phyloP scores from a whole-genome alignment of 1,140 invertebrate species.

The Drosophila ironensis region DNA sequence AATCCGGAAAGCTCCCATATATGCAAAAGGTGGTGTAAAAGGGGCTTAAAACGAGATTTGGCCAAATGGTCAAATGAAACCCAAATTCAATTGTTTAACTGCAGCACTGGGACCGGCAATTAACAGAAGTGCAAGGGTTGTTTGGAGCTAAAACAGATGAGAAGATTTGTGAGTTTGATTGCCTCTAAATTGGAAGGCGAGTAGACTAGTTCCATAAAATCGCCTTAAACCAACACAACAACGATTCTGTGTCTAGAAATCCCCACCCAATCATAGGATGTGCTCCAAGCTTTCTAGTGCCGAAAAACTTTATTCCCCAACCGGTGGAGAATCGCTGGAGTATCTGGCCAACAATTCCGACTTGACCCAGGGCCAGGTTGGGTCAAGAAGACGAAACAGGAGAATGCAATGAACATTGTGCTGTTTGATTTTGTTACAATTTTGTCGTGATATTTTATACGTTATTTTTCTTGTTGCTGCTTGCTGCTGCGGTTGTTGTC shows the following conservation, averaged over 20 bases:
- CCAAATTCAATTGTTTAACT: constrained; percentile 29
- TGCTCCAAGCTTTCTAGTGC: too few species aligned
- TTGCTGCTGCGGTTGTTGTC: constrained; percentile 33
- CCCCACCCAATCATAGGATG: constrained; percentile 32
- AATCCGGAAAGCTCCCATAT: constrained; percentile 19
- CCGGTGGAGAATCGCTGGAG: neutral
- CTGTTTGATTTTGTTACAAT: constrained; percentile 36
- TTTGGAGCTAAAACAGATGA: constrained; percentile 8
- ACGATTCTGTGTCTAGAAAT: too few species aligned
- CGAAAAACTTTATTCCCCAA: constrained; percentile 15
- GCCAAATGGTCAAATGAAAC: constrained; percentile 16
- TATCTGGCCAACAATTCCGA: constrained; percentile 27
- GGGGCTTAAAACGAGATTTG: constrained; percentile 32
- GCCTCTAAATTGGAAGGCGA: neutral
- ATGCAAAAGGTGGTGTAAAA: constrained; percentile 23
- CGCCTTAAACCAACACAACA: too few species aligned
- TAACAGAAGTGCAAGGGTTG: constrained; percentile 24
- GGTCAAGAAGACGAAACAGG: neutral
- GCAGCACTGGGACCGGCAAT: neutral
- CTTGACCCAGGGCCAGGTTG: constrained; percentile 30
- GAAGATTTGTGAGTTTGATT: neutral
- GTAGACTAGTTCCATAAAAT: too few species aligned
- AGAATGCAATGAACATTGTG: constrained; percentile 19
- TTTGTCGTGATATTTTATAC: constrained; percentile 28
- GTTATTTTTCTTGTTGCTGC: constrained; percentile 1